Conservation (phyloP, 1,140 invertebrate genomes). For the Tigriopus japonicus region DNA sequence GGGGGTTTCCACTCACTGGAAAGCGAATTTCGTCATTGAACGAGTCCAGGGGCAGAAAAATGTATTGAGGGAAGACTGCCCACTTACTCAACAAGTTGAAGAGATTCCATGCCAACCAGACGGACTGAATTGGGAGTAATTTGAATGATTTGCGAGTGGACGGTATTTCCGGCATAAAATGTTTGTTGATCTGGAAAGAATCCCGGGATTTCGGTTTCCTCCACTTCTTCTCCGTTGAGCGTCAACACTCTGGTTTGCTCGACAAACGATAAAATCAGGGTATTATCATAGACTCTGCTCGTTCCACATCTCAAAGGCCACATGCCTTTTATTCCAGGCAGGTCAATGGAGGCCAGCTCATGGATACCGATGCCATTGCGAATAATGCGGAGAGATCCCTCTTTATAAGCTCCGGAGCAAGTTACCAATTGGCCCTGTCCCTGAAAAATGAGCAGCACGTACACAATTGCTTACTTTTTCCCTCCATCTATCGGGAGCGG, state of each 20-base stretch:
- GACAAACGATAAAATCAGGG: slow-evolving; percentile 78
- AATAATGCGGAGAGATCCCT: slow-evolving; percentile 89
- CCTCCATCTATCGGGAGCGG: too few relatives aligned
- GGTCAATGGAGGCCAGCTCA: slow-evolving; percentile 89
- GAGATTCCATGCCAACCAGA: not conserved
- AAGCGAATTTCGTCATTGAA: slow-evolving; percentile 13
- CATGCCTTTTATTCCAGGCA: slow-evolving; percentile 91
- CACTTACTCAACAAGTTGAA: slow-evolving; percentile 5
- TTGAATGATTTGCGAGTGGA: slow-evolving; percentile 56
- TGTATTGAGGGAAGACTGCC: not conserved
- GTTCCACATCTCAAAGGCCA: slow-evolving; percentile 68
- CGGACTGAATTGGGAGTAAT: slow-evolving; percentile 32
- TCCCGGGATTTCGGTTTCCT: slow-evolving; percentile 79
- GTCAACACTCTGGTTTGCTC: slow-evolving; percentile 75
- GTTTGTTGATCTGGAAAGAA: slow-evolving; percentile 80
- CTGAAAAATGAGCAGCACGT: slow-evolving; percentile 29
- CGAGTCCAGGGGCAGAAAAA: not conserved
- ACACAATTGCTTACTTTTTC: too few relatives aligned
- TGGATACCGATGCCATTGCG: slow-evolving; percentile 94
- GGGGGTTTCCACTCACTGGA: slow-evolving; percentile 53
- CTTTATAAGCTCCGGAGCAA: slow-evolving; percentile 88
- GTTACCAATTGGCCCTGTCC: slow-evolving; percentile 96
- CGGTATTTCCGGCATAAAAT: slow-evolving; percentile 77
- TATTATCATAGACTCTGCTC: slow-evolving; percentile 49
- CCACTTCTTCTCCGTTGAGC: slow-evolving; percentile 82